phyloP scores from a whole-genome alignment of 2,888 invertebrate species.

The Chymomyza procnemis region DNA sequence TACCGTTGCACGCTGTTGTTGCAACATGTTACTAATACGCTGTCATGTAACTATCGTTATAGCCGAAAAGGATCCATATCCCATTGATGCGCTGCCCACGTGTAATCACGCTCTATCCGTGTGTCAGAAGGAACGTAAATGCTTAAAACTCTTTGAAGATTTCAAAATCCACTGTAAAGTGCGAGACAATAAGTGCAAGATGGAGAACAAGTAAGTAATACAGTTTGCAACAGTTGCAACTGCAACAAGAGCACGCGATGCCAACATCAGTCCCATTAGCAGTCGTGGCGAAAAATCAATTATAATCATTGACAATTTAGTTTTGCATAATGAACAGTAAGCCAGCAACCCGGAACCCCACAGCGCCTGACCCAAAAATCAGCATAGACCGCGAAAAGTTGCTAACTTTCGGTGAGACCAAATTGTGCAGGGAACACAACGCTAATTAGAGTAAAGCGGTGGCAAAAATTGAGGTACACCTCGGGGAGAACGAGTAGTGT shows the following conservation, averaged over 20 bases:
- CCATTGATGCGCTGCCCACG: conserved; percentile 91
- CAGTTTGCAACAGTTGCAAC: neutral
- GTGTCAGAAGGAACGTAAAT: conserved; percentile 89
- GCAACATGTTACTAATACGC: neutral
- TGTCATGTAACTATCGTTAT: conserved; percentile 11
- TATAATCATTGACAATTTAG: conserved; percentile 59
- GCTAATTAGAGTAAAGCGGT: conserved; percentile 37
- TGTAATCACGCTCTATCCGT: conserved; percentile 93
- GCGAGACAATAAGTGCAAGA: conserved; percentile 90
- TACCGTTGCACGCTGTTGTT: neutral
- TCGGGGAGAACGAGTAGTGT: neutral
- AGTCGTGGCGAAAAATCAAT: conserved; percentile 31
- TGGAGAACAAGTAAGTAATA: conserved; percentile 89
- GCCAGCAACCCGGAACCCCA: neutral
- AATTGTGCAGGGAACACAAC: conserved; percentile 10
- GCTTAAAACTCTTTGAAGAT: conserved; percentile 89
- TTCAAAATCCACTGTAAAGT: conserved; percentile 93
- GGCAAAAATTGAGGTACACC: neutral
- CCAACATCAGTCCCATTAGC: neutral
- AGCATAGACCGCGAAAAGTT: neutral
- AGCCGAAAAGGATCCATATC: conserved; percentile 91
- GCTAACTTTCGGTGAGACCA: conserved; percentile 2
- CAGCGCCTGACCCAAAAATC: neutral
- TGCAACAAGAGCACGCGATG: neutral
- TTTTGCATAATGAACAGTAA: conserved; percentile 54